A percentile compares a stretch with the other conserved stretches of the same genome.
These are phyloP conservation scores for Ctenochaetus hawaiiensis DNA, from an alignment of 2,797 vertebrate genomes.

Conservation along the genomic window DNA sequence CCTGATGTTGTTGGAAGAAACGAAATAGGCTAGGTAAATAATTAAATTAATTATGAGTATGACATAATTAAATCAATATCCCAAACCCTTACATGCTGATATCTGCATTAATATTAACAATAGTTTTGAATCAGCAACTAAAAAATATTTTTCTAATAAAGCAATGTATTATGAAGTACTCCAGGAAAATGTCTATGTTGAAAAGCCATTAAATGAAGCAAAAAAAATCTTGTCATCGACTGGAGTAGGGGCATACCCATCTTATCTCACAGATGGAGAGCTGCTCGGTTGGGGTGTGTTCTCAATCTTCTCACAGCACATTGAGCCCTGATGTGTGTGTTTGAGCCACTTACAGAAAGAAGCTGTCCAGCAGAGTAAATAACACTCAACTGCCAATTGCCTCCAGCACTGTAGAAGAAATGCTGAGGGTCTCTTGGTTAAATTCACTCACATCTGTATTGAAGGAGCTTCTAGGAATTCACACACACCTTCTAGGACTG, in stretches of 20 bases:
- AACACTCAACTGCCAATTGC: slow-evolving; percentile 67
- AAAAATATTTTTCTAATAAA: not conserved
- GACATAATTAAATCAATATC: not conserved
- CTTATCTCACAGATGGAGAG: slow-evolving; percentile 79
- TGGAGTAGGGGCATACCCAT: slow-evolving; percentile 53
- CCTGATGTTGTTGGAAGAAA: not conserved
- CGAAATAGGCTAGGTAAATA: not conserved
- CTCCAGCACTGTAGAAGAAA: slow-evolving; percentile 36
- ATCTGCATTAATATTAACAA: slow-evolving; percentile 4
- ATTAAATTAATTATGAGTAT: slow-evolving; percentile 6
- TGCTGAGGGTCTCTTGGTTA: slow-evolving; percentile 41
- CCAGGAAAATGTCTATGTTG: not conserved
- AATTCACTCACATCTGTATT: slow-evolving; percentile 26
- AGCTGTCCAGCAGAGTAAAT: slow-evolving; percentile 62
- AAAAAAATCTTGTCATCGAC: slow-evolving; percentile 33
- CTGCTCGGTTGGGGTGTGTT: slow-evolving; percentile 82
- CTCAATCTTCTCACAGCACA: slow-evolving; percentile 85
- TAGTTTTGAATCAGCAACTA: not conserved
- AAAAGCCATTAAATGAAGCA: slow-evolving; percentile 6
- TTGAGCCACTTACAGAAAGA: slow-evolving; percentile 55
- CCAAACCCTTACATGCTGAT: not conserved
- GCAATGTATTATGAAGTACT: not conserved
- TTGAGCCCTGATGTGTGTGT: slow-evolving; percentile 71
- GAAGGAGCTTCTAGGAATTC: slow-evolving; percentile 13
- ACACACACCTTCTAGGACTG: slow-evolving; percentile 11